These are phyloP conservation scores for Hippocampus guttulatus DNA, from an alignment of 2,113 vertebrate species.

Conservation along the genomic window DNA sequence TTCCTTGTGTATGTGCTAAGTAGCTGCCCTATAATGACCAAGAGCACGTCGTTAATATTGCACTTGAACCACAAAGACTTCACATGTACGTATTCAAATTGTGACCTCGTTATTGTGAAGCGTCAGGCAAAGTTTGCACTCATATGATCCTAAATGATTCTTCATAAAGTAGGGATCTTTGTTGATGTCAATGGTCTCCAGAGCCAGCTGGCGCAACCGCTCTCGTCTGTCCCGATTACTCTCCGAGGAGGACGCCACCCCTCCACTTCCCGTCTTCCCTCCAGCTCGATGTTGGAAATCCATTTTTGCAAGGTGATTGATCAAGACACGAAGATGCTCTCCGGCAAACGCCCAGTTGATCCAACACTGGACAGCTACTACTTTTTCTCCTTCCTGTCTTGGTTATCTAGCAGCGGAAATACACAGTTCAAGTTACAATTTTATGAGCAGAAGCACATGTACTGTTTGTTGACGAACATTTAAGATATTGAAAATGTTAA, in stretches of 20 bases:
- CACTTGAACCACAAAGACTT: background rate
- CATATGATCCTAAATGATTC: slow-evolving; percentile 95
- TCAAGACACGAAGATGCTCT: slow-evolving; percentile 16
- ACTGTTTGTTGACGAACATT: background rate
- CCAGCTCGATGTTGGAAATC: slow-evolving; percentile 97
- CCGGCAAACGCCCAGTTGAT: background rate
- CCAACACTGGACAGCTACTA: slow-evolving; percentile 3
- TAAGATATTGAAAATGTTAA: background rate
- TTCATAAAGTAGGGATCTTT: slow-evolving; percentile 99
- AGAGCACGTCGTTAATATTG: background rate
- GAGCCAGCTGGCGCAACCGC: slow-evolving; percentile 86
- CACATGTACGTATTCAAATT: background rate
- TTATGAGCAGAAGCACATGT: background rate
- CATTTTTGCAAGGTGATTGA: slow-evolving; percentile 69
- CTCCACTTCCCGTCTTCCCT: slow-evolving; percentile 94
- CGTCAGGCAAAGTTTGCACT: slow-evolving; percentile 95
- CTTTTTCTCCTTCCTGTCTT: background rate
- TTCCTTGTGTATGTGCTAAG: slow-evolving; percentile 95
- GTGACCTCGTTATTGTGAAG: slow-evolving; percentile 97
- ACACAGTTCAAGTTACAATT: background rate
- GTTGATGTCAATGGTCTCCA: slow-evolving; percentile 98
- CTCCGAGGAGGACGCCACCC: slow-evolving; percentile 91
- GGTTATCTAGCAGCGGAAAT: slow-evolving; percentile 4
- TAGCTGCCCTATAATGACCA: slow-evolving; percentile 84
- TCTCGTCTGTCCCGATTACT: slow-evolving; percentile 93